Evolutionary conservation across 2,888 invertebrate species (phyloP).

Genomic region (Agrotis segetum): DNA sequence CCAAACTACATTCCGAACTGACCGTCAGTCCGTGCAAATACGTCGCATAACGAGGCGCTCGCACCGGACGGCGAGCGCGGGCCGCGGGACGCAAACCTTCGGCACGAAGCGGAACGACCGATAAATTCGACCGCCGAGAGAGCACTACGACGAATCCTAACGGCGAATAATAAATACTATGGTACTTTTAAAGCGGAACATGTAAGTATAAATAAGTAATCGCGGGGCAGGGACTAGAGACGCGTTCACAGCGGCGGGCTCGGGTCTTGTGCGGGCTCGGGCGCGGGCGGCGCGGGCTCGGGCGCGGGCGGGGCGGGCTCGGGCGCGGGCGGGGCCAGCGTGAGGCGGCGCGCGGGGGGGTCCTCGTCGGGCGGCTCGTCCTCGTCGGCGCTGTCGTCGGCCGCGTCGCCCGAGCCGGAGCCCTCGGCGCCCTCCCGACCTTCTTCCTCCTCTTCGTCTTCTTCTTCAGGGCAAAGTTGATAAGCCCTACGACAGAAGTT

Average conservation of each 20-base stretch:
- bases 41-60: conserved; percentile 22
- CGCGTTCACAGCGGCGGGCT: conserved; percentile 68
- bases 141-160: conserved; percentile 79
- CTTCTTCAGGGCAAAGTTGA: conserved; percentile 87
- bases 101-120: conserved; percentile 32
- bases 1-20: conserved; percentile 46
- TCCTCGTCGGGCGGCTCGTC: conserved; percentile 68
- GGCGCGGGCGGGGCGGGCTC: conserved; percentile 46
- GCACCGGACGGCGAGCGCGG: conserved; percentile 10
- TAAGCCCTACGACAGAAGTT: conserved; percentile 77
- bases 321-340: conserved; percentile 62
- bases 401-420: conserved; percentile 76
- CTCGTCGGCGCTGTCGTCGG: conserved; percentile 75
- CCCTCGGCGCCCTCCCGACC: conserved; percentile 76
- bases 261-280: conserved; percentile 58
- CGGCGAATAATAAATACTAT: conserved; percentile 86
- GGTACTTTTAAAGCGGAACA: conserved; percentile 86
- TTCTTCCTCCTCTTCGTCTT: conserved; percentile 88
- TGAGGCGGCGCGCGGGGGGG: conserved; percentile 64
- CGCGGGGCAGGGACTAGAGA: conserved; percentile 67
- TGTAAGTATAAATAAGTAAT: conserved; percentile 77
- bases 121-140: conserved; percentile 48
- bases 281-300: conserved; percentile 48
- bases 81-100: conserved; percentile 4
- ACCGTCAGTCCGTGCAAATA: conserved; percentile 23